Conservation (phyloP, 2,797 vertebrate genomes). For the Otolemur crassicaudatus region DNA sequence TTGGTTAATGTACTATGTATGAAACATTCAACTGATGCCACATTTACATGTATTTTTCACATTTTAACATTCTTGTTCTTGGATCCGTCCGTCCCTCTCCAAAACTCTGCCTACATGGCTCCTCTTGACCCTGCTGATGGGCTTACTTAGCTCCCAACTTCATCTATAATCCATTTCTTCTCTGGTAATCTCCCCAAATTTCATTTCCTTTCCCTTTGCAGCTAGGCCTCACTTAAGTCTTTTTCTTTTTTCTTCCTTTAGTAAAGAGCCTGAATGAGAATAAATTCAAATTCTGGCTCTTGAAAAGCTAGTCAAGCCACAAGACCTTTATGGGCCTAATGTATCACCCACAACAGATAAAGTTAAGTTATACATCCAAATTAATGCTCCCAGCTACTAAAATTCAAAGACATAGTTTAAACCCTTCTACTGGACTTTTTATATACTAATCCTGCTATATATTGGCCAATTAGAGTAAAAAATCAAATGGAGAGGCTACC, state of each 20-base stretch:
- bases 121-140: background rate
- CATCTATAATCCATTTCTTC: background rate
- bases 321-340: background rate
- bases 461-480: background rate
- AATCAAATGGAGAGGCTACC: conserved; percentile 25
- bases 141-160: background rate
- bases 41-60: conserved; percentile 23
- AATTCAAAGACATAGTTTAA: background rate
- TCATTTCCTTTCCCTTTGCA: conserved; percentile 17
- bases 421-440: background rate
- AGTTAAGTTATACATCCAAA: background rate
- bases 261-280: background rate
- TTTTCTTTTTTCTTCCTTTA: background rate
- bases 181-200: background rate
- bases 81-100: background rate
- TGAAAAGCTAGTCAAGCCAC: conserved; percentile 9
- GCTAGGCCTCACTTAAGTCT: background rate
- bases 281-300: conserved; percentile 26
- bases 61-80: background rate
- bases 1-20: background rate
- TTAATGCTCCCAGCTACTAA: background rate
- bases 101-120: background rate
- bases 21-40: background rate
- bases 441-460: conserved; percentile 15
- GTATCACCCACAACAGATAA: conserved; percentile 30